These are phyloP conservation scores for Neodontobutis hainanensis DNA, from an alignment of 2,113 vertebrate genomes.

Conservation along the genomic window DNA sequence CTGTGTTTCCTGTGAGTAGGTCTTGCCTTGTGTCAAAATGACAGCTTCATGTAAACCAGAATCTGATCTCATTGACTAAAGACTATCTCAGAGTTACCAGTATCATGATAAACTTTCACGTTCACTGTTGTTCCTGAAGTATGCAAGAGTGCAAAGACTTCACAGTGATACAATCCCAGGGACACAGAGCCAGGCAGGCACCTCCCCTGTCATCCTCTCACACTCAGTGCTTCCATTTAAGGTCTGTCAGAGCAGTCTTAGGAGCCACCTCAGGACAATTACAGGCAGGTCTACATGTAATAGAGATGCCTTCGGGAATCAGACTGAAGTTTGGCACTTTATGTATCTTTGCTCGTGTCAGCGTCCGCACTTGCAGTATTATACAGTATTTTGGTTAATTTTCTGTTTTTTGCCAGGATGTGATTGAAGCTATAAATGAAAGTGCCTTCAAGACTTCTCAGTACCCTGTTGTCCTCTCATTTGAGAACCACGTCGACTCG, in stretches of 20 bases:
- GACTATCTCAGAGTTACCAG: neutral
- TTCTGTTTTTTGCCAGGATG: constrained; percentile 83
- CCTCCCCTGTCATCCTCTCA: constrained; percentile 13
- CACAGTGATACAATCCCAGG: constrained; percentile 3
- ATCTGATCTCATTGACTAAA: neutral
- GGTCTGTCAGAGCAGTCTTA: constrained; percentile 48
- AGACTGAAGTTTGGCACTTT: constrained; percentile 23
- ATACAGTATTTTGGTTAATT: neutral
- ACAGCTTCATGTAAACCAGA: constrained; percentile 11
- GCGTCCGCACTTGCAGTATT: too few relatives aligned
- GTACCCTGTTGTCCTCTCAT: constrained; percentile 93
- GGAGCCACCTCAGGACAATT: constrained; percentile 39
- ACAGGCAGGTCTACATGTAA: constrained; percentile 22
- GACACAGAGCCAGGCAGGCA: neutral
- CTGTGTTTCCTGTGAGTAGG: constrained; percentile 3
- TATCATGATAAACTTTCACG: neutral
- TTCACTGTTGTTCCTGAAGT: constrained; percentile 1
- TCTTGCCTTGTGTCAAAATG: constrained; percentile 13
- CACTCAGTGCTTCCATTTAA: constrained; percentile 68
- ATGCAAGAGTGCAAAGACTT: constrained; percentile 5
- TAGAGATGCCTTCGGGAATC: constrained; percentile 4
- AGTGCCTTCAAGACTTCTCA: constrained; percentile 97
- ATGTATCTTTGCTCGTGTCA: neutral
- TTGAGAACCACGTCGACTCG: constrained; percentile 99
- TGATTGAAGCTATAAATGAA: constrained; percentile 96